Percentiles rank a stretch among this genome's conserved stretches.
Evolutionary conservation across 1,140 invertebrate genomes (phyloP).

Genomic region (Dendrolimus kikuchii): DNA sequence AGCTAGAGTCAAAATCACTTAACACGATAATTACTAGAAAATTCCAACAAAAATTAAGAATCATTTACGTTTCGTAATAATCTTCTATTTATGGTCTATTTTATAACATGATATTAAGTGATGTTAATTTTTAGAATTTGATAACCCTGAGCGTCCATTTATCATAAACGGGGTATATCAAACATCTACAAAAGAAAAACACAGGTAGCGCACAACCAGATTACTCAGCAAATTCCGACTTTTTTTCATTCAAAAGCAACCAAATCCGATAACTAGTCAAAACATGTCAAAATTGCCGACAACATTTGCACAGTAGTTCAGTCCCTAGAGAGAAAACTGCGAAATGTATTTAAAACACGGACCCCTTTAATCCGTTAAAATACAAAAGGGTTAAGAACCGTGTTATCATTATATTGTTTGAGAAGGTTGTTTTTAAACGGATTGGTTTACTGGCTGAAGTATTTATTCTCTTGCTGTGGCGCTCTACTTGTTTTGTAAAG

Average conservation of each 20-base stretch:
- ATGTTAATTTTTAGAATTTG: too few relatives aligned
- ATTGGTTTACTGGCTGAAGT: background rate
- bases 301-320: constrained; percentile 37
- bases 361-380: constrained; percentile 12
- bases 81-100: too few relatives aligned
- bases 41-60: too few relatives aligned
- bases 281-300: constrained; percentile 55
- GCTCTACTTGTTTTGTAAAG: too few relatives aligned
- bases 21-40: too few relatives aligned
- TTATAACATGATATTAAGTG: too few relatives aligned
- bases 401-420: constrained; percentile 18
- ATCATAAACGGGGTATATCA: background rate
- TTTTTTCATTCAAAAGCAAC: constrained; percentile 12
- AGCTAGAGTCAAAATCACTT: too few relatives aligned
- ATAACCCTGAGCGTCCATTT: too few relatives aligned
- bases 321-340: constrained; percentile 32
- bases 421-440: constrained; percentile 16
- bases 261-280: constrained; percentile 45
- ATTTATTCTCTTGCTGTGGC: too few relatives aligned
- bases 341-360: constrained; percentile 28
- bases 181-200: constrained; percentile 10
- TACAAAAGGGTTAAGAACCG: constrained; percentile 23
- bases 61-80: too few relatives aligned
- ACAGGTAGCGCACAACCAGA: constrained; percentile 44
- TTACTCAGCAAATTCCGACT: constrained; percentile 34